Evolutionary conservation across 1,140 invertebrate species (phyloP).

Genomic region (Phthorimaea operculella): DNA sequence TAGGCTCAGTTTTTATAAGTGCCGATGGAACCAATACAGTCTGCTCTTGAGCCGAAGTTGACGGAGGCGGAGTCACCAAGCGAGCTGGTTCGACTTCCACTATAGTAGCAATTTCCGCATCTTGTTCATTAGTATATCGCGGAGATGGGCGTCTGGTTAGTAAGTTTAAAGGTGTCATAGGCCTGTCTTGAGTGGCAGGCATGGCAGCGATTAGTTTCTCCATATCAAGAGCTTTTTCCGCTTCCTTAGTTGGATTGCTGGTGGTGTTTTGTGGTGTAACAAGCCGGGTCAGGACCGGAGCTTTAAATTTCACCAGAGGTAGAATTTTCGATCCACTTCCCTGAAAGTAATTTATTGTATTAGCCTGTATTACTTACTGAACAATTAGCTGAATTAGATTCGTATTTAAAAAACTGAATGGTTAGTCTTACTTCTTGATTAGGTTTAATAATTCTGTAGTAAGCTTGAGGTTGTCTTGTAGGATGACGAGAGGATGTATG

Average conservation of each 20-base stretch:
- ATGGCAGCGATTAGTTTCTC: constrained; percentile 40
- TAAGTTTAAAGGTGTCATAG: not conserved
- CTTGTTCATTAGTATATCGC: not conserved
- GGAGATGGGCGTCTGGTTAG: not conserved
- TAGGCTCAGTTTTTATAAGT: constrained; percentile 11
- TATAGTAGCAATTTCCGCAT: not conserved
- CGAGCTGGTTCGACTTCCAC: too few relatives aligned
- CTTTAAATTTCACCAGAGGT: constrained; percentile 40
- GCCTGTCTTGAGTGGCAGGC: not conserved
- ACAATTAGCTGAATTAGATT: too few relatives aligned
- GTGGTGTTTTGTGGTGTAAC: constrained; percentile 17
- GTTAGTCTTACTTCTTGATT: not conserved
- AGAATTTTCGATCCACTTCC: constrained; percentile 40
- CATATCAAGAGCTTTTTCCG: constrained; percentile 46
- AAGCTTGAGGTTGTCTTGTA: constrained; percentile 61
- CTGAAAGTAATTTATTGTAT: constrained; percentile 22
- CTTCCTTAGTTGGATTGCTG: constrained; percentile 44
- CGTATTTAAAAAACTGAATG: too few relatives aligned
- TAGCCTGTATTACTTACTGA: too few relatives aligned
- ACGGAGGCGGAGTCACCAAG: not conserved
- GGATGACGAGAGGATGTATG: constrained; percentile 71
- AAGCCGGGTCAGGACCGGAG: constrained; percentile 21
- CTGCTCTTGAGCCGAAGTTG: not conserved
- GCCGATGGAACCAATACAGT: not conserved
- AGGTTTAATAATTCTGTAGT: constrained; percentile 43